These are phyloP conservation scores for Chloroclysta siterata DNA, from an alignment of 2,888 invertebrate species.

Conservation along the genomic window DNA sequence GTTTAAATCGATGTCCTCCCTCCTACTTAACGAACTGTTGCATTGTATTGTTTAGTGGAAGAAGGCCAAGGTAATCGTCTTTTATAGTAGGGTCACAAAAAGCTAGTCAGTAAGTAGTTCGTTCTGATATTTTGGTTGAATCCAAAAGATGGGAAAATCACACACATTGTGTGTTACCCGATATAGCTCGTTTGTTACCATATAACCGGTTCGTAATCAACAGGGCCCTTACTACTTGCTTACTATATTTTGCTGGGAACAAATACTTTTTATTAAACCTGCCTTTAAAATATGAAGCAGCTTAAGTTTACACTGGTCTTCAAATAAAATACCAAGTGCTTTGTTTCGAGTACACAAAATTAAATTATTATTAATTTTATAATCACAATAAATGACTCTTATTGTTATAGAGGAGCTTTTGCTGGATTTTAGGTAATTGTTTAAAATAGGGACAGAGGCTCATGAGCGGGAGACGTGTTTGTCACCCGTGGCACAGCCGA, in stretches of 20 bases:
- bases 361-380: conserved; percentile 26
- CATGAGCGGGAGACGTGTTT: conserved; percentile 47
- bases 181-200: conserved; percentile 34
- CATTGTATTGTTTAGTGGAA: conserved; percentile 53
- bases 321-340: not conserved
- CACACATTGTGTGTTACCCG: conserved; percentile 52
- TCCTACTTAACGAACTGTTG: conserved; percentile 64
- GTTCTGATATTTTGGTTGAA: conserved; percentile 58
- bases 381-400: no score
- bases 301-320: not conserved
- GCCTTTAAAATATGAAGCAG: not conserved
- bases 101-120: conserved; percentile 68
- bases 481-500: conserved; percentile 48
- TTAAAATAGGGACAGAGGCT: conserved; percentile 47
- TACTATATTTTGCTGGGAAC: conserved; percentile 54
- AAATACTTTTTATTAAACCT: conserved; percentile 35
- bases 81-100: conserved; percentile 65
- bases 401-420: conserved; percentile 47
- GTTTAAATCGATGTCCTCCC: conserved; percentile 63
- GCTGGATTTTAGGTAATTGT: conserved; percentile 49
- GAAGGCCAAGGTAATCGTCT: conserved; percentile 71
- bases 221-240: conserved; percentile 52
- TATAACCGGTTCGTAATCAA: conserved; percentile 67
- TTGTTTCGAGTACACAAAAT: conserved; percentile 57
- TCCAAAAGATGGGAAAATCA: conserved; percentile 54